These are phyloP conservation scores for Ibycter americanus DNA, from an alignment of 2,797 vertebrate species.

Conservation along the genomic window DNA sequence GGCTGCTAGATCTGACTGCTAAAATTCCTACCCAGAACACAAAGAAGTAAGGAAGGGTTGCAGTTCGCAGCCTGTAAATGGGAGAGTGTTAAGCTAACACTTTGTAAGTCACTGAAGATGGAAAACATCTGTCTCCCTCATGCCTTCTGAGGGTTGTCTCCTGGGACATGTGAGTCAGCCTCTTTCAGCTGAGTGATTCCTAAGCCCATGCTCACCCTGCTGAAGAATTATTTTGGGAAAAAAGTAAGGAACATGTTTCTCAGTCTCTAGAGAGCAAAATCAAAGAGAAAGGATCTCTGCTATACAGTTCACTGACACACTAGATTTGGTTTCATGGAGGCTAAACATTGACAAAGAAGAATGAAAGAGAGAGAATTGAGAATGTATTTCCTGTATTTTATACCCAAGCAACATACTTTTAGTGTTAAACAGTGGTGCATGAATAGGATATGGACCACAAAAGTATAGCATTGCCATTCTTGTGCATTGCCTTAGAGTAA, in stretches of 20 bases:
- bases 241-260: background rate
- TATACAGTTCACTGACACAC: background rate
- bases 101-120: background rate
- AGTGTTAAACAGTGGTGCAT: background rate
- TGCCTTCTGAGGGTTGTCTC: background rate
- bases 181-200: background rate
- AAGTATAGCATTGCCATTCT: background rate
- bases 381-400: background rate
- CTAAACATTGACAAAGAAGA: background rate
- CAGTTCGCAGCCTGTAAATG: background rate
- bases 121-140: slow-evolving; percentile 4
- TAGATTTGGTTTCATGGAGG: background rate
- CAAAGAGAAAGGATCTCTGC: slow-evolving; percentile 8
- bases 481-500: background rate
- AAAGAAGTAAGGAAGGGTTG: background rate
- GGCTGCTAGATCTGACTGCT: background rate
- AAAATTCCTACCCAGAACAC: background rate
- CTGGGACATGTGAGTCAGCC: background rate
- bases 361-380: background rate
- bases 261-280: slow-evolving; percentile 24
- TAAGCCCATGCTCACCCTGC: background rate
- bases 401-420: background rate
- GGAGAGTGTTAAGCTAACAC: background rate
- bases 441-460: background rate
- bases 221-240: slow-evolving; percentile 9